These are phyloP conservation scores for Ptychoptera albimana DNA, from an alignment of 2,888 invertebrate genomes.

Conservation along the genomic window DNA sequence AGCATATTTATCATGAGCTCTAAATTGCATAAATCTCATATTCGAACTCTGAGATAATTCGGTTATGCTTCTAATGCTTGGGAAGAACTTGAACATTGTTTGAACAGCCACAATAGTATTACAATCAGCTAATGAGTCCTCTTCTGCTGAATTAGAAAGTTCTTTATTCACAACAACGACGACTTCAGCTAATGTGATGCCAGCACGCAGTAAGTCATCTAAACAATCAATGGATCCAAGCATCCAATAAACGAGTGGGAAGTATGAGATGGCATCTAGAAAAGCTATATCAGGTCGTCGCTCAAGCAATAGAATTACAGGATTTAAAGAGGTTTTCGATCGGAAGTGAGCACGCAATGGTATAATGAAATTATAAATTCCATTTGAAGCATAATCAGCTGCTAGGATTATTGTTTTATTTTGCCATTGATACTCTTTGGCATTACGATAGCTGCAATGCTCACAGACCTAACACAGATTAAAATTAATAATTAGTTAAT, in stretches of 20 bases:
- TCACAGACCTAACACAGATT: conserved; percentile 58
- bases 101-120: conserved; percentile 98
- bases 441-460: conserved; percentile 83
- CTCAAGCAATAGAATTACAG: conserved; percentile 87
- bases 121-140: conserved; percentile 92
- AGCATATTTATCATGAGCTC: conserved; percentile 93
- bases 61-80: conserved; percentile 94
- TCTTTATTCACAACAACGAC: conserved; percentile 97
- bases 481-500: conserved; percentile 8
- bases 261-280: conserved; percentile 88
- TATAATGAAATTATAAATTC: conserved; percentile 97
- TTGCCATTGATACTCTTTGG: conserved; percentile 92
- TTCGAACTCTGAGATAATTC: conserved; percentile 95
- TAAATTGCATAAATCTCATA: conserved; percentile 99
- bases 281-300: conserved; percentile 82
- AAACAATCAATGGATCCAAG: conserved; percentile 89
- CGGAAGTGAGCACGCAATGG: conserved; percentile 91
- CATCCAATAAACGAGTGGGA: conserved; percentile 97
- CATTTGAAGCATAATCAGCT: conserved; percentile 92
- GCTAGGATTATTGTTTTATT: conserved; percentile 94
- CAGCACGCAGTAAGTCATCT: conserved; percentile 86
- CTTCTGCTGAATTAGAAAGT: conserved; percentile 87
- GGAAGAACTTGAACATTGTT: conserved; percentile 99
- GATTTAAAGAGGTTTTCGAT: conserved; percentile 85
- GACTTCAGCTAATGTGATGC: conserved; percentile 90